Evolutionary conservation across 2,113 vertebrate species (phyloP), one percentile per base, ranked within the genome.

Genomic region (Lagopus muta): DNA sequence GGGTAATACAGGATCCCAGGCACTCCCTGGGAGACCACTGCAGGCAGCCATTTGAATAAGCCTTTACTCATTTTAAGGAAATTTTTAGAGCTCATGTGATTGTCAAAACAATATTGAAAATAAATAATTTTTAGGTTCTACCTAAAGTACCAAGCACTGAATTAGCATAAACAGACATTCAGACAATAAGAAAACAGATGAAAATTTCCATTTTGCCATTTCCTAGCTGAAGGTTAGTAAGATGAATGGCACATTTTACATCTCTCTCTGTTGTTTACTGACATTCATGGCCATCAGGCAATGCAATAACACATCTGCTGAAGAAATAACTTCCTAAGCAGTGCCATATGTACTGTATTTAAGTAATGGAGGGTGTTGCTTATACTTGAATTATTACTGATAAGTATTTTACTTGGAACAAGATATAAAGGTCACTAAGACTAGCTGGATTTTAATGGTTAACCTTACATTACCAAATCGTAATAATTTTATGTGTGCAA

Each of bases 261-360:
- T 28, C 54, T 90, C 50, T 88, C 15, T 4, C 20, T 77, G 24
- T 64, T 85, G 47, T 76, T 86, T 93, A 69, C 79, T 80, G n/a
- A 48, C 61, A 13, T 34, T 65, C 9, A 6, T 40, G 67, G 47
- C 54, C 4, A 0, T 43, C 57, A 67, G 72, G 64, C 1, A 4
- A 74, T 27, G 13, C 24, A 45, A 15, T 58, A 80, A 43, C 40
- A 30, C 72, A 71, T 83, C 60, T 88, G 67, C 80, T 73, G 60
- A 83, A 90, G 50, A 70, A 94, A 92, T 66, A 58, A 62, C 50
- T 84, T 81, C 42, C 47, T 86, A 70, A 92, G 45, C 48, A 86
- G 28, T 48, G 47, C 32, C n/a, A 30, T 66, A 70, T 62, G 50
- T 27, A 30, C 73, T 83, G 14, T 66, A 83, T 74, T 93, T 92